Conservation (phyloP, 2,113 vertebrate genomes). For the Microcebus jonahi region DNA sequence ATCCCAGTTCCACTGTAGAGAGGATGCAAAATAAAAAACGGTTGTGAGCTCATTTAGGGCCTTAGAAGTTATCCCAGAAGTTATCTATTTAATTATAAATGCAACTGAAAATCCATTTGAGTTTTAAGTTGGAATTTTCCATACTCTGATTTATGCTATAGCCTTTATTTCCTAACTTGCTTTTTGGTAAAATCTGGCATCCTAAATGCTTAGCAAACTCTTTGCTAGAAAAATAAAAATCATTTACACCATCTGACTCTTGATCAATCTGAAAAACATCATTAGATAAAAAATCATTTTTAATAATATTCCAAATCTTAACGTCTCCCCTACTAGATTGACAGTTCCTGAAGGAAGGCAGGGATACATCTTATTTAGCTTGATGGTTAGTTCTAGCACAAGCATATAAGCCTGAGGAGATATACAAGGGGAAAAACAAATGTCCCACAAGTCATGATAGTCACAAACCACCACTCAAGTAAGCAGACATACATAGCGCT, state of each 20-base stretch:
- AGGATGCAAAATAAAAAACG: not conserved
- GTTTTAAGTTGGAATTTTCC: not conserved
- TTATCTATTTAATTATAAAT: slow-evolving; percentile 1
- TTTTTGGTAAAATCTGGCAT: not conserved
- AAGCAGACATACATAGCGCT: not conserved
- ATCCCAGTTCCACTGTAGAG: not conserved
- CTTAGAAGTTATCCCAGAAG: not conserved
- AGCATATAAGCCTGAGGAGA: not conserved
- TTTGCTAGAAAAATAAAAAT: slow-evolving; percentile 16
- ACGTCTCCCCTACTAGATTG: not conserved
- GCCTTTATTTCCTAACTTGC: not conserved
- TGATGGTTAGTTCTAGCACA: not conserved
- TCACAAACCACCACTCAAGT: slow-evolving; percentile 28
- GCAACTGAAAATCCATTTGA: not conserved
- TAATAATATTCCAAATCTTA: slow-evolving; percentile 22
- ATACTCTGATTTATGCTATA: not conserved
- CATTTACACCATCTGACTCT: not conserved
- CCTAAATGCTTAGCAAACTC: not conserved
- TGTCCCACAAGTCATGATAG: not conserved
- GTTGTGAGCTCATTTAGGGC: not conserved
- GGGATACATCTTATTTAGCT: not conserved
- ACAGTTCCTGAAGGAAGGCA: not conserved
- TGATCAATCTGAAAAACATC: slow-evolving; percentile 17
- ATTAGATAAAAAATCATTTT: not conserved
- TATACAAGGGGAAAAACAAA: not conserved